Base-by-base conservation (phyloP, 37 sponge, comb jelly and placozoan genomes). In the Spongilla lacustris region DNA sequence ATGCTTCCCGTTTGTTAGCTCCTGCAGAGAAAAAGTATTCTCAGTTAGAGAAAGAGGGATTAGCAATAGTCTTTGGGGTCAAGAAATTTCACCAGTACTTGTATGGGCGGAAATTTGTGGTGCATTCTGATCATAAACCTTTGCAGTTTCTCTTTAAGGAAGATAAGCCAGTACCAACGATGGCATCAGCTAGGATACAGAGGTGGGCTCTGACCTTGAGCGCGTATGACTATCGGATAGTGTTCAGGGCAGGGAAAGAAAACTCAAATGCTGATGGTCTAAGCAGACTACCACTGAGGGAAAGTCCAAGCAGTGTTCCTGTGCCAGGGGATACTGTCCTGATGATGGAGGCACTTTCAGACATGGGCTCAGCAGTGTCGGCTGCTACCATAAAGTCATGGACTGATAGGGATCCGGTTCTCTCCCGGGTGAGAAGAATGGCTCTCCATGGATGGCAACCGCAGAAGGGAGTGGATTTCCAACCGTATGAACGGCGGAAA, bases 151-250 rank as follows among this genome's bases (percentile, higher is more conserved):
- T 87, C 19, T 73, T 87, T 9, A 67, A 37, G 17, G 80, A 68
- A 25, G 33, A 8, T 22, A 74, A 79, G 48, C 66, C 74, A 8
- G 37, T 81, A 26, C 87, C 87, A 37, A 24, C 28, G 35, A 24
- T 87, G 81, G 87, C 81, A 23, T 79, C 87, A 23, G 75, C 81
- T n/a, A n/a, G 81, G 30, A 24, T 87, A 4, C 76, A 75, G 38
- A 10, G 76, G 11, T 75, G 76, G 38, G 72, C 87, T 6, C 66
- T 87, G 30, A 79, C 48, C 33, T 35, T 87, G 11, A 34, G 81
- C 23, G 88, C 88, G 11, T 87, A 87, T 69, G 13, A 32, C 23
- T 87, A 87, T 67, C 30, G n/a, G 66, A 81, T 87, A 9, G 10
- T 4, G 30, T 81, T 82, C 73, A 82, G 27, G 76, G 49, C 74